These are phyloP conservation scores for Oncorhynchus keta DNA, from an alignment of 2,113 vertebrate genomes.

Conservation along the genomic window DNA sequence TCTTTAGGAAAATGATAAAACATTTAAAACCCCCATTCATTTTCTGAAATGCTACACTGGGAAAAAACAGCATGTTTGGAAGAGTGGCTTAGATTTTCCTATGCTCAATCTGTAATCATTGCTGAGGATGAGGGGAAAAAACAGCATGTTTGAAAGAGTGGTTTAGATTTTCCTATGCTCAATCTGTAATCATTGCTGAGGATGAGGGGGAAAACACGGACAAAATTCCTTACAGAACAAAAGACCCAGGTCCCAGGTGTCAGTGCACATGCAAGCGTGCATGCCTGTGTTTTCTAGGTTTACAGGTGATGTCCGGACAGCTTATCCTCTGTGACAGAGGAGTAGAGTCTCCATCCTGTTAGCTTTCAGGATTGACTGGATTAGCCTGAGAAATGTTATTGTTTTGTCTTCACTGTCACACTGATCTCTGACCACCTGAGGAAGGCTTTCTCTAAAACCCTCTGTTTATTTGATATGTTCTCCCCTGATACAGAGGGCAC, in stretches of 20 bases:
- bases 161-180: neutral
- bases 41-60: neutral
- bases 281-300: neutral
- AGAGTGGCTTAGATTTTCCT: neutral
- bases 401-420: constrained; percentile 22
- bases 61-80: neutral
- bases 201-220: neutral
- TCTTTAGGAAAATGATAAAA: neutral
- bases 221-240: neutral
- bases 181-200: too few species aligned
- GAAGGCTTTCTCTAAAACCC: constrained; percentile 9
- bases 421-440: constrained; percentile 12
- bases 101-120: too few species aligned
- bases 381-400: constrained; percentile 14
- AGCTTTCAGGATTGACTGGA: constrained; percentile 1
- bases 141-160: neutral
- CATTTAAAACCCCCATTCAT: neutral
- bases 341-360: constrained; percentile 15
- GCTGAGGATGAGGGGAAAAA: neutral
- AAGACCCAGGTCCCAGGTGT: neutral
- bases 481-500: constrained; percentile 15
- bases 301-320: constrained; percentile 10
- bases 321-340: neutral
- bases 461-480: constrained; percentile 32
- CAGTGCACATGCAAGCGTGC: neutral